phyloP scores from a whole-genome alignment of 2,888 invertebrate species.

The Oconnorella tubifera region DNA sequence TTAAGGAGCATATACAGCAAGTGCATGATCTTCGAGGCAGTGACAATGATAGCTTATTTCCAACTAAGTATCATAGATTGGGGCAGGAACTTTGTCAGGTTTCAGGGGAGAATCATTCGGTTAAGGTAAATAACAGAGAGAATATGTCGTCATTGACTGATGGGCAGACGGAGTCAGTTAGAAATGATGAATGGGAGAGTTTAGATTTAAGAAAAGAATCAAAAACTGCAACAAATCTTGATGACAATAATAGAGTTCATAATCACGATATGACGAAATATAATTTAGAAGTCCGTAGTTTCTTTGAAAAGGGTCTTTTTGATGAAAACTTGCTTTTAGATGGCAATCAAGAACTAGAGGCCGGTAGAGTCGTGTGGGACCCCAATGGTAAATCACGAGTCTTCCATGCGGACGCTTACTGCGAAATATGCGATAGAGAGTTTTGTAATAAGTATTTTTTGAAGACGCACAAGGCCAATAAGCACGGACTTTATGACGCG shows the following conservation, averaged over 20 bases:
- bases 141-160: background rate
- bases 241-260: background rate
- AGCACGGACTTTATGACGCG: conserved; percentile 74
- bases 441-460: conserved; percentile 98
- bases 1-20: conserved; percentile 26
- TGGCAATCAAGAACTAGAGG: background rate
- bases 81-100: conserved; percentile 68
- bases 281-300: too few species aligned
- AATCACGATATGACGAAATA: background rate
- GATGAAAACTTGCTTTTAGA: too few species aligned
- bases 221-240: background rate
- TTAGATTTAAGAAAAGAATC: too few species aligned
- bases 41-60: conserved; percentile 34
- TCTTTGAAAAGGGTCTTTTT: background rate
- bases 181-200: background rate
- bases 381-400: conserved; percentile 58
- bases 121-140: too few species aligned
- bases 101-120: conserved; percentile 1
- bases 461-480: conserved; percentile 95
- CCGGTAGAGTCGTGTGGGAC: background rate
- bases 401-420: conserved; percentile 95
- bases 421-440: conserved; percentile 95
- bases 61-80: conserved; percentile 70
- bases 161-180: background rate
- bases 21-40: conserved; percentile 15